Evolutionary conservation across 2,113 vertebrate species (phyloP), one percentile per base, ranked within the genome.

Genomic region (Cyphomyrus discorhynchus): DNA sequence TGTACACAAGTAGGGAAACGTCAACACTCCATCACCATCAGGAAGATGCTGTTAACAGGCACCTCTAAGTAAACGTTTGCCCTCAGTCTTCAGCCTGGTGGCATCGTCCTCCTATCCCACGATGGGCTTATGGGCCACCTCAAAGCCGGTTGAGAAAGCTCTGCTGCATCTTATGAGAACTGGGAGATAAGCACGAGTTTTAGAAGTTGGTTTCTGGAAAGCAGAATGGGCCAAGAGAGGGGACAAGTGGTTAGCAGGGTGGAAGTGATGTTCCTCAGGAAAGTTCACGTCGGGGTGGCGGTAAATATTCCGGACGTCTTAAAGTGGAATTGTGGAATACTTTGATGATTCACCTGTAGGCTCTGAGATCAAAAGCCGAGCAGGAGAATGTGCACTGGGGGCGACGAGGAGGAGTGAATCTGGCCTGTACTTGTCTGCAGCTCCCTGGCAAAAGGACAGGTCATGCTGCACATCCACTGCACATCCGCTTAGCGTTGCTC

Each of bases 21-120:
- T 88, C 86, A 88, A 89, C 45, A 86, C 90, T 90, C 52, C 42
- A 91, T 35, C 86, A 91, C 66, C 82, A 88, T 91, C 91, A 92
- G 92, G 93, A 94, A 94, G 91, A 89, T 47, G 94, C 93, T 92
- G 91, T 39, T 93, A 90, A 90, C 89, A 91, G 91, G 91, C 90
- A 90, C 91, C 92, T 92, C 92, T 82, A 45, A 45, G n/a, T 27
- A 52, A 52, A 86, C n/a, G 47, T n/a, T 39, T 53, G 11, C 5
- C n/a, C 4, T 35, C 49, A 35, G 49, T 27, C 85, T n/a, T 19
- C 46, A 17, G 13, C 35, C 15, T 17, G 8, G 13, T 39, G 70
- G 31, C 70, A 77, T 77, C 3, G 27, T 39, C 9, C 70, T 11
- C 70, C 13, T 15, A 35, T 42, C 35, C 74, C 74, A 42, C 35